Evolutionary conservation across 2,113 vertebrate genomes (phyloP), one percentile per base, ranked within the genome.

Genomic region (Mobula birostris): DNA sequence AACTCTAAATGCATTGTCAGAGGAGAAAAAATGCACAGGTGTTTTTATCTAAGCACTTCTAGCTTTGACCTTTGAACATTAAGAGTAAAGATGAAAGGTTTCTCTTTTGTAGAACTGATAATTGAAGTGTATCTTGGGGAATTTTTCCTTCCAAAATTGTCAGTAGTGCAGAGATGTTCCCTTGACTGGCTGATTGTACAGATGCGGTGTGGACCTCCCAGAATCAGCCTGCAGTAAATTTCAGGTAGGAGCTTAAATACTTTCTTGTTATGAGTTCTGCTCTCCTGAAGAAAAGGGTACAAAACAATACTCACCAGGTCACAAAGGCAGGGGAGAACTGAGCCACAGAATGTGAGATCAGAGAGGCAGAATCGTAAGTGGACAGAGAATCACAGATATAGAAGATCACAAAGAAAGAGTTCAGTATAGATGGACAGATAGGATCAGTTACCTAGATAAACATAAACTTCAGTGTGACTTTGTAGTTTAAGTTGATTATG

Each of bases 51-150:
- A 27, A 48, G 91, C 74, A 70, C 91, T 93, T 93, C 72, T 70
- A 93, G 36, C 91, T 93, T 93, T 93, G 36, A 29, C 70, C 70
- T 74, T 70, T 93, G 68, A 74, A 72, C 70, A 70, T 56, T 21
- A 70, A 93, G 12, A 56, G 91, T 93, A 93, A 74, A 93, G 91
- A 93, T 93, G 70, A 93, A 93, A 93, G 91, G 36, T 76, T 56
- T 93, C 68, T 21, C 70, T 56, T 93, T 93, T 93, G 70, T 74
- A 27, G 36, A 72, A 72, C 91, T 93, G 91, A 19, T 93, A 74
- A 93, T 93, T 93, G 91, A 74, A 93, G 91, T 76, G 36, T 76
- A 76, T 74, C 70, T 74, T 74, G 70, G 68, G 91, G 91, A 74
- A 56, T 74, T 93, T 93, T 48, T 93, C 63, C 91, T 76, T 93